Conservation (phyloP, 2,888 invertebrate genomes). For the Drosophila falleni region DNA sequence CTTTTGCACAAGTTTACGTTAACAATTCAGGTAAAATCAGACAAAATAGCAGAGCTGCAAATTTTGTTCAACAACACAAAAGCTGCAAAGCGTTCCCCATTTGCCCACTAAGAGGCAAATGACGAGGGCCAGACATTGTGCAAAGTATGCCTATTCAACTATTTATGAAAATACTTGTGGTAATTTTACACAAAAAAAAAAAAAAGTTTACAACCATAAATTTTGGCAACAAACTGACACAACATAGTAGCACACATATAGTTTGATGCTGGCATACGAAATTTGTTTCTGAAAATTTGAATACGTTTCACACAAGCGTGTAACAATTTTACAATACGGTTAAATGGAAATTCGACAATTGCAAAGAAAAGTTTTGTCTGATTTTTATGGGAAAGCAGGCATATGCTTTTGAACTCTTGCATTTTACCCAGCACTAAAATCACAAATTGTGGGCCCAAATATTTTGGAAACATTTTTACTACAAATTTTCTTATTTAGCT, state of each 20-base stretch:
- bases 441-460: too few relatives aligned
- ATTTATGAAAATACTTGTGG: constrained; percentile 78
- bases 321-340: constrained; percentile 46
- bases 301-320: constrained; percentile 18
- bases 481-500: background rate
- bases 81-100: constrained; percentile 37
- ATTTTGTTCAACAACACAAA: constrained; percentile 38
- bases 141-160: constrained; percentile 68
- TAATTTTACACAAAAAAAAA: constrained; percentile 48
- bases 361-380: constrained; percentile 26
- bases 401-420: constrained; percentile 5
- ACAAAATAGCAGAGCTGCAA: constrained; percentile 36
- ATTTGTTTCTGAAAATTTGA: constrained; percentile 40
- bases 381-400: constrained; percentile 8
- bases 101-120: constrained; percentile 7
- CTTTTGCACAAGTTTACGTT: constrained; percentile 24
- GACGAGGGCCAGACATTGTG: constrained; percentile 14
- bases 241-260: constrained; percentile 1
- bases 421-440: background rate
- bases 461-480: background rate
- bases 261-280: constrained; percentile 9
- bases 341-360: constrained; percentile 52
- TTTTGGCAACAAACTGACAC: constrained; percentile 22
- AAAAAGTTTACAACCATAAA: constrained; percentile 30
- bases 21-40: constrained; percentile 48